These are phyloP conservation scores for Germaria angustata DNA, from an alignment of 2,888 invertebrate genomes.

Conservation along the genomic window DNA sequence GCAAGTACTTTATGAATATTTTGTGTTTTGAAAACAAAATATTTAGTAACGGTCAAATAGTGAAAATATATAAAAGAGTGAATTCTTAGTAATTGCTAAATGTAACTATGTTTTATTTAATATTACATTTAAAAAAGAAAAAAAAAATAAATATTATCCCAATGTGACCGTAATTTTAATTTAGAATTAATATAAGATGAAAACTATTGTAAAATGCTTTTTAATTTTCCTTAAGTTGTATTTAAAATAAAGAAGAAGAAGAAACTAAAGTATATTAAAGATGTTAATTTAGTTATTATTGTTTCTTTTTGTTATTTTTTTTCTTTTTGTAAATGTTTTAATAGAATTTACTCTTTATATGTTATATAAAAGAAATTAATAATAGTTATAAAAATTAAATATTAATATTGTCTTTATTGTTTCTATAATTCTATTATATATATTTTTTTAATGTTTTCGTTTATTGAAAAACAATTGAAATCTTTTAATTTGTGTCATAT, in stretches of 20 bases:
- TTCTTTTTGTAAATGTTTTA: slow-evolving; percentile 52
- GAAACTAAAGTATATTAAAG: slow-evolving; percentile 18
- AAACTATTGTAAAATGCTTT: slow-evolving; percentile 46
- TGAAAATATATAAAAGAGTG: neutral
- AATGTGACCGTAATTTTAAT: neutral
- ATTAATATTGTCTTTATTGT: slow-evolving; percentile 27
- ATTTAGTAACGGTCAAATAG: neutral
- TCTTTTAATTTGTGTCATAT: slow-evolving; percentile 56
- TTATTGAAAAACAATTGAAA: slow-evolving; percentile 30
- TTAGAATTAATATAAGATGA: neutral
- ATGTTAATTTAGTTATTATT: neutral
- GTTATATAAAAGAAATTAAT: neutral
- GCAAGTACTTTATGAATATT: neutral
- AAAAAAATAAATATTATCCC: neutral
- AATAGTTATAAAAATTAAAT: slow-evolving; percentile 6
- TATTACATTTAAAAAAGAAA: too few species aligned
- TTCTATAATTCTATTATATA: slow-evolving; percentile 38
- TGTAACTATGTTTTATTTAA: neutral
- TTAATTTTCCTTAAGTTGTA: slow-evolving; percentile 32
- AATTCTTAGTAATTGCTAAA: too few species aligned
- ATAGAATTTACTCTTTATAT: slow-evolving; percentile 38
- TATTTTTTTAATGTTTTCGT: slow-evolving; percentile 40
- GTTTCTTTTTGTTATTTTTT: slow-evolving; percentile 22
- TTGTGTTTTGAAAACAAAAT: too few species aligned
- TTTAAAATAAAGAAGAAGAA: too few species aligned